A percentile compares a stretch with the other conserved stretches of the same genome.
Conservation (phyloP, 1,140 invertebrate species). For the Pararge aegeria region DNA sequence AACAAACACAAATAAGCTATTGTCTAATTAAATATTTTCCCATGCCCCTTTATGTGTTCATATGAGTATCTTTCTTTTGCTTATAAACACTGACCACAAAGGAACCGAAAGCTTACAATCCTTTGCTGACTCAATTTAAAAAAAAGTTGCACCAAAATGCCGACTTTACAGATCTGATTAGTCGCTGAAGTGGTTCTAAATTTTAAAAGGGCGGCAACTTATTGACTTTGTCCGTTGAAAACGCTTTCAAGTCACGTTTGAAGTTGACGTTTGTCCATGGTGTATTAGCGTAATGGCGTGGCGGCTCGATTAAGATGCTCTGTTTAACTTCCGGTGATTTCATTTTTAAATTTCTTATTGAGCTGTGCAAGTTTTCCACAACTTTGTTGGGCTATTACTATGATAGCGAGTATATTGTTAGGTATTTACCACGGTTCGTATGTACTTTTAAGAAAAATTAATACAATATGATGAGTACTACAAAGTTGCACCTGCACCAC, state of each 20-base stretch:
- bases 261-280: slow-evolving; percentile 49
- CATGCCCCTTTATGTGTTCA: slow-evolving; percentile 47
- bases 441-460: no score
- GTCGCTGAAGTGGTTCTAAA: slow-evolving; percentile 70
- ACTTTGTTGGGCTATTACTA: no score
- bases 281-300: slow-evolving; percentile 41
- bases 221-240: slow-evolving; percentile 63
- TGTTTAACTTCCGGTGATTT: slow-evolving; percentile 41
- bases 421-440: no score
- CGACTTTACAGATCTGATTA: slow-evolving; percentile 76
- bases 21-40: slow-evolving; percentile 78
- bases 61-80: slow-evolving; percentile 36
- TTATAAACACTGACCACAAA: slow-evolving; percentile 46
- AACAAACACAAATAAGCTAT: slow-evolving; percentile 77
- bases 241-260: slow-evolving; percentile 57
- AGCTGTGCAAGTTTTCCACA: no score
- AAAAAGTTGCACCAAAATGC: slow-evolving; percentile 46
- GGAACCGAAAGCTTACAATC: slow-evolving; percentile 48
- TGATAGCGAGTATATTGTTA: no score
- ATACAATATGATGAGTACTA: no score
- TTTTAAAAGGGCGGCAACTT: slow-evolving; percentile 63
- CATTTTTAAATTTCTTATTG: background rate
- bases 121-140: slow-evolving; percentile 44
- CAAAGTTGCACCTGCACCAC: no score
- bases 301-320: slow-evolving; percentile 61